Evolutionary conservation across 2,888 invertebrate genomes (phyloP), one percentile per base, ranked within the genome.

Genomic region (Cactoblastis cactorum): DNA sequence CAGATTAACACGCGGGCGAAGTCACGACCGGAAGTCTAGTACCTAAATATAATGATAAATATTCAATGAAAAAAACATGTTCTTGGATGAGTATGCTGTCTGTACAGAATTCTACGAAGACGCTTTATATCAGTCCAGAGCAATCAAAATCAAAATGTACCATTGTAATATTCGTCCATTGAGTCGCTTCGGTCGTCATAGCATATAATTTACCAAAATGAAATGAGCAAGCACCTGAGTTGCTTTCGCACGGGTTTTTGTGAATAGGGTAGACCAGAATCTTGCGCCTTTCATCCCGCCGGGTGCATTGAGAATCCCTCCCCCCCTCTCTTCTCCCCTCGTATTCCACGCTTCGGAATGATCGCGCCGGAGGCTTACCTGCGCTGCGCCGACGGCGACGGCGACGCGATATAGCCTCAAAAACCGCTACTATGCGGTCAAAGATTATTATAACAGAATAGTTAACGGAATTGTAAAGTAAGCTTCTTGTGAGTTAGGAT

Each of bases 361-460:
- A 50, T 39, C 33, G 62, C 61, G 63, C 61, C 63, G 74, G 65
- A 84, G 83, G 83, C 76, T 83, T 84, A 84, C 84, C 86, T 84
- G 84, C 80, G 71, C 22, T 84, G 84, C 80, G 71, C 62, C 11
- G 17, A 57, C 72, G 57, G 71, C 72, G 69, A 54, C 65, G 70
- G 67, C 68, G 60, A 58, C 67, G 65, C 67, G 66, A 66, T 72
- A 66, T 69, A 77, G 78, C 77, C 80, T 79, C 70, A 55, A 65
- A 67, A 79, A 75, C 81, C 77, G 78, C 82, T 81, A 83, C 76
- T 71, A 74, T 67, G 58, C 57, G 49, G 49, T 12, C 80, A 83
- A 62, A 69, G 73, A 74, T 49, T 62, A 68, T 32, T 14, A 43
- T 41, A 2, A 49, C 52, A 66, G 65, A 70, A 2, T 9, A 11